These are phyloP conservation scores for cattle (Bos taurus) DNA, from an alignment of 2,113 vertebrate species.

Conservation along the genomic window ARS-UCD2.0 NC_037357.1:34096001-34096500, in stretches of 20 bases:
- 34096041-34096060: constrained; percentile 39
- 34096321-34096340: background rate
- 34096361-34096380: background rate
- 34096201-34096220: constrained; percentile 93
- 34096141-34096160: constrained; percentile 44
- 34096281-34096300: background rate
- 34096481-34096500: background rate
- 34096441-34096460: background rate
- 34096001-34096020: constrained; percentile 44
- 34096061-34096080: constrained; percentile 29
- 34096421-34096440: background rate
- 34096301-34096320: background rate
- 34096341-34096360: background rate
- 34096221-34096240: constrained; percentile 91
- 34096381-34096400: background rate
- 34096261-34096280: constrained; percentile 87
- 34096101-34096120: constrained; percentile 47
- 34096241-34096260: constrained; percentile 91
- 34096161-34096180: constrained; percentile 85
- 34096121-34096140: constrained; percentile 35
- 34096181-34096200: constrained; percentile 92
- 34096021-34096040: constrained; percentile 57
- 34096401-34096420: constrained; percentile 32
- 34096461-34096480: background rate
- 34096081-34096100: constrained; percentile 33